phyloP scores from a whole-genome alignment of 2,797 vertebrate genomes.

The Spinus olivaceus region DNA sequence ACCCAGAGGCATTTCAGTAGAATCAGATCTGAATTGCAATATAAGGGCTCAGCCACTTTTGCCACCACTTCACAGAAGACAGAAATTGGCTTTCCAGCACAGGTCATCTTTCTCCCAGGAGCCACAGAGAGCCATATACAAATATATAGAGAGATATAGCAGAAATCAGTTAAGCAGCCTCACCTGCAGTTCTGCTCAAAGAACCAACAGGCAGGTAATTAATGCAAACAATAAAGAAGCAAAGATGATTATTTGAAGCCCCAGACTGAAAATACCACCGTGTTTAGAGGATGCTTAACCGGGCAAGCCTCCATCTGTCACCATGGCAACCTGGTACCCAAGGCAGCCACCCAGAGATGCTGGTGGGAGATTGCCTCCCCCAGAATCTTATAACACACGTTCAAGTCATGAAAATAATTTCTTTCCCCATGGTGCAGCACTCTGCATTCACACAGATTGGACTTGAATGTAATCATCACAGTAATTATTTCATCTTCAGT shows the following conservation, averaged over 20 bases:
- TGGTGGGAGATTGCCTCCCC: slow-evolving; percentile 52
- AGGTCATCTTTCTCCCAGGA: neutral
- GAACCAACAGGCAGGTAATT: neutral
- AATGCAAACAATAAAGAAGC: slow-evolving; percentile 44
- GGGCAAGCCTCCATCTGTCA: slow-evolving; percentile 71
- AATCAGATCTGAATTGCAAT: neutral
- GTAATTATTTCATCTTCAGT: slow-evolving; percentile 11
- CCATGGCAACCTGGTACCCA: slow-evolving; percentile 82
- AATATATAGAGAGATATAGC: accelerated
- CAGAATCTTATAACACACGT: slow-evolving; percentile 21
- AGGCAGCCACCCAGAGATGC: slow-evolving; percentile 69
- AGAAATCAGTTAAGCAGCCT: neutral
- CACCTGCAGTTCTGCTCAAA: neutral
- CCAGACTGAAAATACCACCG: slow-evolving; percentile 29
- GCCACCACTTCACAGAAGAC: neutral
- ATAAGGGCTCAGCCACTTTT: neutral
- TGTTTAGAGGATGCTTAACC: slow-evolving; percentile 47
- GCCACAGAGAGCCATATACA: neutral
- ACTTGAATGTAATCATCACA: slow-evolving; percentile 15
- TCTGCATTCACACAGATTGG: slow-evolving; percentile 30
- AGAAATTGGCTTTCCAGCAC: neutral
- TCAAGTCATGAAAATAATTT: slow-evolving; percentile 43
- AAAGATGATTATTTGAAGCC: slow-evolving; percentile 43
- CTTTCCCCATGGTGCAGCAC: neutral
- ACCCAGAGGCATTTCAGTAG: neutral